Conservation (phyloP, 2,113 vertebrate genomes). For the Oxyura jamaicensis region DNA sequence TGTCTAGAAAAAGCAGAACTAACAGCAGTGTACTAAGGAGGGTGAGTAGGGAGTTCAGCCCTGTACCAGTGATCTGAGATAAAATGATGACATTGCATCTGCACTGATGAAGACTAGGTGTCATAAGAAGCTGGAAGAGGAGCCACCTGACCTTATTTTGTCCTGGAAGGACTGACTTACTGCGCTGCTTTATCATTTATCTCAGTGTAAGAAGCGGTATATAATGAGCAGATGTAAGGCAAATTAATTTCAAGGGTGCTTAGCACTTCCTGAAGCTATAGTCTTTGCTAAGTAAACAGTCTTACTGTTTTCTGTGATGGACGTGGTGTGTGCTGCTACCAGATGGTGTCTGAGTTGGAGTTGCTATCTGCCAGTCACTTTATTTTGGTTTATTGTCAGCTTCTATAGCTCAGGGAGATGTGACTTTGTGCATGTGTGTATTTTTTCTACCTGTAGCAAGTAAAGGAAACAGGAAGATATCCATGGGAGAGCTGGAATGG, state of each 20-base stretch:
- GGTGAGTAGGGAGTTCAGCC: background rate
- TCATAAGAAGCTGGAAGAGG: background rate
- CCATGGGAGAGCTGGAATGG: background rate
- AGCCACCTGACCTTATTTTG: background rate
- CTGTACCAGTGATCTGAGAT: background rate
- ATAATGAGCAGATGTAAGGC: background rate
- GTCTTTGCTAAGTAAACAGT: background rate
- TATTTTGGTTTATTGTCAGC: background rate
- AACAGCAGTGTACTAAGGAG: background rate
- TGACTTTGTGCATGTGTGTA: background rate
- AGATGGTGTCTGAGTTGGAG: background rate
- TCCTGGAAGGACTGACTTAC: background rate
- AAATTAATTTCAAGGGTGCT: background rate
- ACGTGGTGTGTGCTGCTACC: background rate
- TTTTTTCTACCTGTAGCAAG: constrained; percentile 34
- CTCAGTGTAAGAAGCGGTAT: background rate
- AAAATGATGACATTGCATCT: background rate
- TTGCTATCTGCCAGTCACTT: background rate
- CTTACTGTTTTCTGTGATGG: background rate
- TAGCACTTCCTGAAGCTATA: background rate
- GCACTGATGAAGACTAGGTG: background rate
- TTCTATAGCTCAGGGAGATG: background rate
- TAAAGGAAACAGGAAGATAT: background rate
- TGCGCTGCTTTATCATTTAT: background rate
- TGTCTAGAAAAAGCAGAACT: background rate